phyloP scores from a whole-genome alignment of 2,113 vertebrate species.

The Xenopus borealis region DNA sequence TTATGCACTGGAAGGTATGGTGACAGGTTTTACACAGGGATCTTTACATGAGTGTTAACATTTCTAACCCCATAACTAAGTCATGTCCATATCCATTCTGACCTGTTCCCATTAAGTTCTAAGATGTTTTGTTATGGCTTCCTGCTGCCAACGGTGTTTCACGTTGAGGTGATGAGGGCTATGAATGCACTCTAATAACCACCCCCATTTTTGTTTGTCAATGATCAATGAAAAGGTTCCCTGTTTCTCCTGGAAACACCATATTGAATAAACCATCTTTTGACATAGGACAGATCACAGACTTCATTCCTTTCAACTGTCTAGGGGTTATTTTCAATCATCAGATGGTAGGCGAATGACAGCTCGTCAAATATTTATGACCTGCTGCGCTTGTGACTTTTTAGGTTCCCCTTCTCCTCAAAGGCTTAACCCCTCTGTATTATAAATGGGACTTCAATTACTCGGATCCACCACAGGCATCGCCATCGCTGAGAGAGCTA shows the following conservation, averaged over 20 bases:
- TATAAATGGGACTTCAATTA: background rate
- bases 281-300: background rate
- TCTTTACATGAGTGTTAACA: no score
- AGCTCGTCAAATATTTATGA: background rate
- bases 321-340: background rate
- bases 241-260: background rate
- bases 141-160: no score
- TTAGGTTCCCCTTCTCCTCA: no score
- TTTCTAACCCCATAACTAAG: no score
- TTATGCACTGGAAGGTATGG: no score
- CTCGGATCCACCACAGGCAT: conserved; percentile 2
- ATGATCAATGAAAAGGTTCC: background rate
- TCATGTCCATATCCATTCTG: no score
- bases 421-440: conserved; percentile 2
- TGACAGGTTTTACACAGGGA: no score
- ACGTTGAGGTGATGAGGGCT: no score
- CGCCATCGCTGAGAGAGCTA: conserved; percentile 8
- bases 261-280: background rate
- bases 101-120: no score
- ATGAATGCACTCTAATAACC: background rate
- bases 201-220: background rate
- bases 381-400: background rate
- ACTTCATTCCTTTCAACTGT: background rate
- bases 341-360: background rate
- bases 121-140: no score